These are phyloP conservation scores for Poicephalus gulielmi DNA, from an alignment of 2,113 vertebrate genomes.

Conservation along the genomic window DNA sequence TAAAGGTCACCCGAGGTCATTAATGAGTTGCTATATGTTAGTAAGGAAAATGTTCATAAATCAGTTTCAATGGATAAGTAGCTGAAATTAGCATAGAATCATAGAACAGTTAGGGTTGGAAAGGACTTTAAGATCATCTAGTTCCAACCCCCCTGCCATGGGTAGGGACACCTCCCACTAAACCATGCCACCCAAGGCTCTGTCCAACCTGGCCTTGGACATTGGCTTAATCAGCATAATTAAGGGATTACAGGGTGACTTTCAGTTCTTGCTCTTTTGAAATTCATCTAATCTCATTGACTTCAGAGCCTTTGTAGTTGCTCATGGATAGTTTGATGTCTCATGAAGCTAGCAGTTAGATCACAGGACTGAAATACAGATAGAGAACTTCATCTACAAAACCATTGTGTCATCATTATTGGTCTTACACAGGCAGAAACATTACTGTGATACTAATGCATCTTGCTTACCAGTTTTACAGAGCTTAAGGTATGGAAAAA, in stretches of 20 bases:
- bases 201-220: too few relatives aligned
- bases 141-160: too few relatives aligned
- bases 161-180: too few relatives aligned
- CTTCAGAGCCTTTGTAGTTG: background rate
- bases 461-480: background rate
- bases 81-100: background rate
- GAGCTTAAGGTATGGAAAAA: background rate
- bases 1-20: background rate
- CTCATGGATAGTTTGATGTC: background rate
- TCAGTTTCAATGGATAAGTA: background rate
- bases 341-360: background rate
- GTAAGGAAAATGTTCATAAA: background rate
- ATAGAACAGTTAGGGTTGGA: too few relatives aligned
- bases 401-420: background rate
- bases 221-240: background rate
- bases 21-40: background rate
- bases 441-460: background rate
- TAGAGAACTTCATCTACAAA: background rate
- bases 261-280: background rate
- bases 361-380: background rate
- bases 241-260: background rate
- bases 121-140: too few relatives aligned
- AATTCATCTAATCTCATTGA: background rate
- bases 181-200: too few relatives aligned
- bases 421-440: background rate